Evolutionary conservation across 2,113 vertebrate species (phyloP).

Genomic region (Mirza zaza): DNA sequence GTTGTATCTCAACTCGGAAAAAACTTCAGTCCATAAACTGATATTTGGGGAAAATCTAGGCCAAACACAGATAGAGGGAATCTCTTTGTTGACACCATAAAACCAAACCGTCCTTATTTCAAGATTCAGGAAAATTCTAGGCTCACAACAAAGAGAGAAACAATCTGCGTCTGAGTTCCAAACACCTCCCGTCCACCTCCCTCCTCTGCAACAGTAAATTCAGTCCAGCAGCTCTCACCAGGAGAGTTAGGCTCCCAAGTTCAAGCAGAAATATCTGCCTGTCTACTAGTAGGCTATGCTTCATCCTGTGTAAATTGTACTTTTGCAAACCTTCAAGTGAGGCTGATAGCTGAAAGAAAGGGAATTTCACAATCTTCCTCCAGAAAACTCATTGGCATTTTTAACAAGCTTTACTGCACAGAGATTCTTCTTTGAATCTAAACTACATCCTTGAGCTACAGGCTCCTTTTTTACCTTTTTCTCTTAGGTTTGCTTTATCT

Average conservation of each 20-base stretch:
- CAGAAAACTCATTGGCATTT: background rate
- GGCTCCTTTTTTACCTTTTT: background rate
- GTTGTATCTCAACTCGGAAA: conserved; percentile 13
- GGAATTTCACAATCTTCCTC: background rate
- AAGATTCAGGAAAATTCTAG: conserved; percentile 4
- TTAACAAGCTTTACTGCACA: background rate
- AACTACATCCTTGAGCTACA: conserved; percentile 1
- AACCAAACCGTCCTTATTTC: background rate
- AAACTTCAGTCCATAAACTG: background rate
- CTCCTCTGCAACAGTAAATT: background rate
- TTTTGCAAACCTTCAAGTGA: conserved; percentile 27
- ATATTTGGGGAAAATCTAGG: conserved; percentile 27
- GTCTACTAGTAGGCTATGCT: background rate
- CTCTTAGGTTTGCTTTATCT: background rate
- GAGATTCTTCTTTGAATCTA: background rate
- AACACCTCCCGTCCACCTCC: background rate
- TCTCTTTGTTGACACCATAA: background rate
- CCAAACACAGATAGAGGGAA: background rate
- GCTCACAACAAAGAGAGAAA: background rate
- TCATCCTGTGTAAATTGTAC: background rate
- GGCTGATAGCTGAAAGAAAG: conserved; percentile 15
- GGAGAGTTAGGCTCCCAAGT: background rate
- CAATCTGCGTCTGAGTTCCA: background rate
- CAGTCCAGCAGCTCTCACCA: background rate
- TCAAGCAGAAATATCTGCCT: background rate